Conservation (phyloP, 2,113 vertebrate species). For the Lipotes vexillifer region DNA sequence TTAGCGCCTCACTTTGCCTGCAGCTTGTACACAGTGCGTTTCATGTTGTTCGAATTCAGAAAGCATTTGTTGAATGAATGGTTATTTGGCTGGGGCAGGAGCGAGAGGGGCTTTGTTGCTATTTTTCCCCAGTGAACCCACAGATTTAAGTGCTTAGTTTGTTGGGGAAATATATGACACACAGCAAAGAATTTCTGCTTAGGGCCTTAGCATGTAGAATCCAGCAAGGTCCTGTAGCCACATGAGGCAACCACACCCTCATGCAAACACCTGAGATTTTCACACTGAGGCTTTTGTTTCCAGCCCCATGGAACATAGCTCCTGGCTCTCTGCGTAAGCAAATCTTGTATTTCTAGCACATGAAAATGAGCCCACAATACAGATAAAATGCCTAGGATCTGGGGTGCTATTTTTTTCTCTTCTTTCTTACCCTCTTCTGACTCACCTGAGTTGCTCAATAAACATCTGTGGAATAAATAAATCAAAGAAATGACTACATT, state of each 20-base stretch:
- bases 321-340: slow-evolving; percentile 61
- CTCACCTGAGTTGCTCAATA: not conserved
- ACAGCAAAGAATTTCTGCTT: fast-evolving
- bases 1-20: not conserved
- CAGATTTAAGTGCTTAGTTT: not conserved
- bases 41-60: not conserved
- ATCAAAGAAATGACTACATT: not conserved
- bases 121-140: not conserved
- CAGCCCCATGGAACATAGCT: not conserved
- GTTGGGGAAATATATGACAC: not conserved
- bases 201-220: slow-evolving; percentile 20
- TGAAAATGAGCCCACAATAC: slow-evolving; percentile 36
- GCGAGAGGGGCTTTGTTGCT: not conserved
- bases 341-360: slow-evolving; percentile 43
- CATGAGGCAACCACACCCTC: slow-evolving; percentile 74
- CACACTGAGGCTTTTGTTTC: slow-evolving; percentile 55
- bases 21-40: not conserved
- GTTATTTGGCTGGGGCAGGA: not conserved
- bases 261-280: not conserved
- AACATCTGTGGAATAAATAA: not conserved
- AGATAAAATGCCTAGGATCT: slow-evolving; percentile 41
- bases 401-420: not conserved
- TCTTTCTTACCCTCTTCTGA: slow-evolving; percentile 24
- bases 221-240: slow-evolving; percentile 57
- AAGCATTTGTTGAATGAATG: not conserved